Evolutionary conservation across 1,140 invertebrate species (phyloP).

Genomic region (Steinernema khuongi): DNA sequence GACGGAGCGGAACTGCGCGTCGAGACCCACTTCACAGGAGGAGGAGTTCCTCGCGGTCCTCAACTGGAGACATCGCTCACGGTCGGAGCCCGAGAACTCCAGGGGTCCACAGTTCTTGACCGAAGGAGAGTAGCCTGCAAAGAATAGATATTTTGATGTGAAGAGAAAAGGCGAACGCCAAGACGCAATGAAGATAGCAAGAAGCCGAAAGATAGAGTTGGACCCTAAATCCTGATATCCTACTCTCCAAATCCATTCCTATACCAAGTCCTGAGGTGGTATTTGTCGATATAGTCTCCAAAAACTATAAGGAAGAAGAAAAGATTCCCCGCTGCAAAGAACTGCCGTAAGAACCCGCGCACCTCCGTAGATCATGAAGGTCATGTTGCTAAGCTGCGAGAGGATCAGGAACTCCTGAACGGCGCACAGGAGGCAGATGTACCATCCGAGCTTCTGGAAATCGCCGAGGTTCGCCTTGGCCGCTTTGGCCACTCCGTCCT

Average conservation of each 20-base stretch:
- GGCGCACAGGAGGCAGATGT: not conserved
- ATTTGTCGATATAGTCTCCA: too few species aligned
- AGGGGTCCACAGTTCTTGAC: not conserved
- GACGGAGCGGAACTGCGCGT: not conserved
- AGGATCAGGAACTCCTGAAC: not conserved
- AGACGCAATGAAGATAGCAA: not conserved
- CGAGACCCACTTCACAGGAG: not conserved
- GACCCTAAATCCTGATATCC: too few species aligned
- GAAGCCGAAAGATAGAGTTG: too few species aligned
- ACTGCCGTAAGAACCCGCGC: not conserved
- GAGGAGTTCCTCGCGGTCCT: not conserved
- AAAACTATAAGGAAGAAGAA: not conserved
- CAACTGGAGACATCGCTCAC: not conserved
- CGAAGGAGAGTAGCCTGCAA: not conserved
- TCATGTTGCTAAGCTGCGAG: conserved; percentile 2
- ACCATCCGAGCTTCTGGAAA: not conserved
- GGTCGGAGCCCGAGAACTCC: not conserved
- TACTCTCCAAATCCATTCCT: too few species aligned
- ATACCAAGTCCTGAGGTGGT: too few species aligned
- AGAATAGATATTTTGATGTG: too few species aligned
- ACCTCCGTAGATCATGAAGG: conserved; percentile 12
- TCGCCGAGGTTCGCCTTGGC: not conserved
- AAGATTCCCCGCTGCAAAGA: not conserved
- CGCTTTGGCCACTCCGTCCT: not conserved
- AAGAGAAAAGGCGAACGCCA: not conserved